These are phyloP conservation scores for Myotis pilosus DNA, from an alignment of 2,797 vertebrate species.

Conservation along the genomic window DNA sequence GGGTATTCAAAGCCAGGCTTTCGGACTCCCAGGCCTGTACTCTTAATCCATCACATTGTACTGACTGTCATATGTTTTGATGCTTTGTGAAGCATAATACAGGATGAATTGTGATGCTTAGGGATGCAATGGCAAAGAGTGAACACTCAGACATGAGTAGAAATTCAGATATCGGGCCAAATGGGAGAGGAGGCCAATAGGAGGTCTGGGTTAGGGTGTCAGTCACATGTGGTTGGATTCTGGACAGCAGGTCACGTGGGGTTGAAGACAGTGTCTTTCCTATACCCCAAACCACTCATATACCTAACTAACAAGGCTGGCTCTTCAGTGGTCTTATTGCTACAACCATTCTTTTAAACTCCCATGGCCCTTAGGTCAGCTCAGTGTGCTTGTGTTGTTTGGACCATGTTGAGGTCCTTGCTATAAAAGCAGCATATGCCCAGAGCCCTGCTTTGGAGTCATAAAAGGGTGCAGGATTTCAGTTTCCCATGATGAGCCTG, in stretches of 20 bases:
- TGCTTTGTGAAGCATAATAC: neutral
- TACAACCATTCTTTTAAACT: neutral
- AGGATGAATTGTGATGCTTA: neutral
- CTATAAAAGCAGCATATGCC: neutral
- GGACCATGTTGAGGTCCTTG: neutral
- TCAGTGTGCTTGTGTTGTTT: neutral
- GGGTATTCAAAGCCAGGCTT: neutral
- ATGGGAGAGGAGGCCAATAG: neutral
- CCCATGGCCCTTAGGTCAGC: neutral
- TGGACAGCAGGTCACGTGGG: neutral
- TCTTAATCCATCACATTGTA: neutral
- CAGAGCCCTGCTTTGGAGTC: neutral
- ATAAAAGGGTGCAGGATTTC: neutral
- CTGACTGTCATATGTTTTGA: neutral
- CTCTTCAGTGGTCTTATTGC: neutral
- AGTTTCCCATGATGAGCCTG: neutral
- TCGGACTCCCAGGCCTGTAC: neutral
- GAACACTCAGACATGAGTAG: neutral
- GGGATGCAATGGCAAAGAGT: neutral
- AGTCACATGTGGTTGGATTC: neutral
- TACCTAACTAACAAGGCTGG: neutral
- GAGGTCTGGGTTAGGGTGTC: neutral
- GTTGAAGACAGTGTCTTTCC: neutral
- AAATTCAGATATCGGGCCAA: neutral
- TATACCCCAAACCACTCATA: neutral